Conservation (phyloP, 2,797 vertebrate genomes). For the Tachyglossus aculeatus region DNA sequence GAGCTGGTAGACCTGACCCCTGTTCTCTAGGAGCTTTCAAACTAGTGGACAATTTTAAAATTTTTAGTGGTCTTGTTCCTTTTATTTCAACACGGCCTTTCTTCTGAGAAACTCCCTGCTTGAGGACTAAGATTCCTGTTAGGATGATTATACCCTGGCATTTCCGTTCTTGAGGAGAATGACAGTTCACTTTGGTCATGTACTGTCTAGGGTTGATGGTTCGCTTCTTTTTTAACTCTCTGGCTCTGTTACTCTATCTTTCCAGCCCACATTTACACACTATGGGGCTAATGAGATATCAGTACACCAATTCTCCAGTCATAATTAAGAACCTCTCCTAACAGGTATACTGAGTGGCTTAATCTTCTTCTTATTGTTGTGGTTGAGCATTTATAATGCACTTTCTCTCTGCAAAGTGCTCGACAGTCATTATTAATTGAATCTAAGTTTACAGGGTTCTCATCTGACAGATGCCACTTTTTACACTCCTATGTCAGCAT, state of each 20-base stretch:
- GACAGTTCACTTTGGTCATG: constrained; percentile 32
- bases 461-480: background rate
- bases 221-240: constrained; percentile 19
- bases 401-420: background rate
- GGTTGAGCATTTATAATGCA: background rate
- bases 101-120: too few species aligned
- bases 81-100: too few species aligned
- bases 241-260: background rate
- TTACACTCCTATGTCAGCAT: background rate
- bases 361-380: background rate
- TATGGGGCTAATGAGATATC: background rate
- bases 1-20: too few species aligned
- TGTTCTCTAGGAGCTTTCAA: too few species aligned
- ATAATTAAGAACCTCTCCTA: background rate
- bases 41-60: too few species aligned
- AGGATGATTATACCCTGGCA: too few species aligned
- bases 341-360: background rate
- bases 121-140: too few species aligned
- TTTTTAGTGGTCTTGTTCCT: too few species aligned
- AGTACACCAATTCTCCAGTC: background rate
- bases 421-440: too few species aligned
- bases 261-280: constrained; percentile 7
- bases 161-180: background rate
- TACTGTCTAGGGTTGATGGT: constrained; percentile 46
- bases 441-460: background rate